These are phyloP conservation scores for Tychaedon coryphoeus DNA, from an alignment of 2,113 vertebrate genomes.

Conservation along the genomic window DNA sequence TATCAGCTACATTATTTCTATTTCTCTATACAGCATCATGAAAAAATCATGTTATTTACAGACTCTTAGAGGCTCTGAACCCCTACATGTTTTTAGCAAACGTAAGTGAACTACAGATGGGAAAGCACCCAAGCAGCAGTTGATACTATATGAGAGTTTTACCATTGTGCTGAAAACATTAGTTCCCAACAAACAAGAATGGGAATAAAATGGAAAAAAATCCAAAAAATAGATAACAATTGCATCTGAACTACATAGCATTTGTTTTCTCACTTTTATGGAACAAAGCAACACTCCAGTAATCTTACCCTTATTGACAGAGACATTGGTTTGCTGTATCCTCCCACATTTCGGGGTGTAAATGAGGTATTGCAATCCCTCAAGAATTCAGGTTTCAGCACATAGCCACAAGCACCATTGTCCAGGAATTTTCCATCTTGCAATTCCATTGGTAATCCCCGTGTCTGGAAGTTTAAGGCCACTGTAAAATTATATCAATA, in stretches of 20 bases:
- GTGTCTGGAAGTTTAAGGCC: slow-evolving; percentile 89
- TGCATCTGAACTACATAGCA: neutral
- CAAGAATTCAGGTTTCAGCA: slow-evolving; percentile 83
- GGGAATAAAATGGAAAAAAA: neutral
- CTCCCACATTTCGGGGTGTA: slow-evolving; percentile 56
- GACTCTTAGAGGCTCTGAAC: neutral
- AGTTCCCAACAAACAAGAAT: neutral
- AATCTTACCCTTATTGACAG: slow-evolving; percentile 75
- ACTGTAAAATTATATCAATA: slow-evolving; percentile 67
- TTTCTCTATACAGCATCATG: neutral
- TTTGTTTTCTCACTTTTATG: neutral
- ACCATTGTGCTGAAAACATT: neutral
- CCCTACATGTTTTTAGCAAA: neutral
- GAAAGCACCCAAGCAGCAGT: neutral
- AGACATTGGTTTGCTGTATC: slow-evolving; percentile 50
- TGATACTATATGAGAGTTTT: neutral
- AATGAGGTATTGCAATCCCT: slow-evolving; percentile 58
- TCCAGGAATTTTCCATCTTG: slow-evolving; percentile 87
- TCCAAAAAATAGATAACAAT: neutral
- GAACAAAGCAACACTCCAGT: neutral
- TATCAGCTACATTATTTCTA: neutral
- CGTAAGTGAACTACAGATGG: neutral
- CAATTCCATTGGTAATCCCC: slow-evolving; percentile 81
- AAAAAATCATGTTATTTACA: neutral
- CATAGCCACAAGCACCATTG: slow-evolving; percentile 85